Conservation (phyloP, 1,140 invertebrate genomes). For the Harlomillsia oculata region DNA sequence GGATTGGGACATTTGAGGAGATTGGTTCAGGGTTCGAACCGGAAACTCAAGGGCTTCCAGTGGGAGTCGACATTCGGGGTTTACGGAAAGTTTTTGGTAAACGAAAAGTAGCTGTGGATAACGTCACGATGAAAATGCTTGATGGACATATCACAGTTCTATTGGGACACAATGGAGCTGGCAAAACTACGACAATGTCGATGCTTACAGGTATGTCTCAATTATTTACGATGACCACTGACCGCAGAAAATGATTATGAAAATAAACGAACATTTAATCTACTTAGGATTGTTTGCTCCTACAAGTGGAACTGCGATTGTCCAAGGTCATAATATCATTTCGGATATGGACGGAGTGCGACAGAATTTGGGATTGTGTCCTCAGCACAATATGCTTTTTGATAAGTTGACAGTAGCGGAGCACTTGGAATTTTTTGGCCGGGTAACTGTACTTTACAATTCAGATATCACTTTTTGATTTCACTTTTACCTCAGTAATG, state of each 20-base stretch:
- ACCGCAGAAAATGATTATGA: no score
- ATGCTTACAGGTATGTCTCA: slow-evolving; percentile 27
- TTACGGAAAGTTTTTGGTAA: slow-evolving; percentile 23
- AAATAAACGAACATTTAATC: no score
- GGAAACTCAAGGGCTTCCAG: slow-evolving; percentile 7
- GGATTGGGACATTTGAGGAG: no score
- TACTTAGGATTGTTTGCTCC: slow-evolving; percentile 58
- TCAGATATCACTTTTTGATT: background rate
- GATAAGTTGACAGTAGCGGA: slow-evolving; percentile 78
- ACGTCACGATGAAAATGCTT: slow-evolving; percentile 46
- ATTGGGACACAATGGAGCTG: slow-evolving; percentile 45
- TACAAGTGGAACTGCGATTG: slow-evolving; percentile 54
- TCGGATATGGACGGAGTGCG: slow-evolving; percentile 51
- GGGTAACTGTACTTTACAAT: slow-evolving; percentile 43
- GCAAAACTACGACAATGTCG: slow-evolving; percentile 46
- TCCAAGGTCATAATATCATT: slow-evolving; percentile 59
- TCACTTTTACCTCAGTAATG: background rate
- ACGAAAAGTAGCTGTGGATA: slow-evolving; percentile 45
- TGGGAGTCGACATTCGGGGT: slow-evolving; percentile 14
- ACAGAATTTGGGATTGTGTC: slow-evolving; percentile 71
- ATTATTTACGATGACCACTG: no score
- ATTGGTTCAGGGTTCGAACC: slow-evolving; percentile 21
- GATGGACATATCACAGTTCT: slow-evolving; percentile 51
- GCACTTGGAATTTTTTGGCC: slow-evolving; percentile 77
- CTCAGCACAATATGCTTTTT: slow-evolving; percentile 91